These are phyloP conservation scores for Leptobrachium leishanense DNA, from an alignment of 2,113 vertebrate genomes.

Conservation along the genomic window DNA sequence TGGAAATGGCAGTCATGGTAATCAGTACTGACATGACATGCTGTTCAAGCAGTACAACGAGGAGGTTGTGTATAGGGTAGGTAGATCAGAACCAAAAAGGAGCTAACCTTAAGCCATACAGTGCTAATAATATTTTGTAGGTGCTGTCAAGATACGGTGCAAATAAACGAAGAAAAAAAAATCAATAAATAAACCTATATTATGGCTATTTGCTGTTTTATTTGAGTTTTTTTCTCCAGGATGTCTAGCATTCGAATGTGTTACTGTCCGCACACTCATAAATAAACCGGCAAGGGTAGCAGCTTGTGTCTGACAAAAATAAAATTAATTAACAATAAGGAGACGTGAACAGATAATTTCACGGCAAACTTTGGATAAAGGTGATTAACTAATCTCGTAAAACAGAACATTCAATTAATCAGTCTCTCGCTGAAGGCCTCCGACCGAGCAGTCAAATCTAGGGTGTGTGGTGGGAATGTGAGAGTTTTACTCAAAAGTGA, in stretches of 20 bases:
- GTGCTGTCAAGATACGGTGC: slow-evolving; percentile 5
- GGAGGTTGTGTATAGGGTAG: slow-evolving; percentile 32
- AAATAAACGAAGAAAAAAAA: too few species aligned
- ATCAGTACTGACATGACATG: slow-evolving; percentile 51
- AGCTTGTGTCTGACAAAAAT: slow-evolving; percentile 15
- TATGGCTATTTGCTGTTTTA: background rate
- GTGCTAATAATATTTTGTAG: slow-evolving; percentile 4
- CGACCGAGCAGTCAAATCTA: slow-evolving; percentile 6
- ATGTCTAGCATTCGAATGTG: slow-evolving; percentile 15
- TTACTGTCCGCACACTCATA: slow-evolving; percentile 16
- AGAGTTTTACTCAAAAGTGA: background rate
- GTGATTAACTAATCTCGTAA: slow-evolving; percentile 41
- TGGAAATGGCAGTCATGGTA: slow-evolving; percentile 48
- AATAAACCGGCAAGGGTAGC: slow-evolving; percentile 9
- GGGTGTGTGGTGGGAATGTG: background rate
- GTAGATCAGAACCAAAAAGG: slow-evolving; percentile 32
- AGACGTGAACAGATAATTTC: slow-evolving; percentile 31
- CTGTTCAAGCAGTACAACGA: slow-evolving; percentile 32
- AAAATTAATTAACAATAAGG: slow-evolving; percentile 26
- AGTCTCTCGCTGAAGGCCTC: slow-evolving; percentile 12
- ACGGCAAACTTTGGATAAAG: slow-evolving; percentile 28
- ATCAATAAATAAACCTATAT: background rate
- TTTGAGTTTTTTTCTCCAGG: background rate
- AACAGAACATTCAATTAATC: slow-evolving; percentile 33
- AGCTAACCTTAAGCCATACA: background rate